Conservation (phyloP, 2,113 vertebrate genomes). For the Astur gentilis region DNA sequence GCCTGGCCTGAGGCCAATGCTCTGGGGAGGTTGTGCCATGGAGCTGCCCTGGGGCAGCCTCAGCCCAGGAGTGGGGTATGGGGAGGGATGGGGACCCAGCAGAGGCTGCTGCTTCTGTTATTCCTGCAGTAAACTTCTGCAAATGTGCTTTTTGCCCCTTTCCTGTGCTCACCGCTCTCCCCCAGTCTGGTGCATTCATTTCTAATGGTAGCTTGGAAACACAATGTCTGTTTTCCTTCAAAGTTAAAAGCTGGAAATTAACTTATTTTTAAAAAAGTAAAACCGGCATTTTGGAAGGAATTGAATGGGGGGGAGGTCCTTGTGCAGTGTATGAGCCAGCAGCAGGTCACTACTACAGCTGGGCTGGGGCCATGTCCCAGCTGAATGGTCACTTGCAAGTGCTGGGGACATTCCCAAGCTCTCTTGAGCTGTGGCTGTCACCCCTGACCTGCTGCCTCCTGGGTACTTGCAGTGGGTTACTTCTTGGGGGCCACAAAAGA, state of each 20-base stretch:
- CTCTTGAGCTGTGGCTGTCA: not conserved
- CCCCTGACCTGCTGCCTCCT: not conserved
- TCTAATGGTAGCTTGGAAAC: not conserved
- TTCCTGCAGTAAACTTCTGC: not conserved
- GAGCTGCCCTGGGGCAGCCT: not conserved
- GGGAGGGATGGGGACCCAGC: too few relatives aligned
- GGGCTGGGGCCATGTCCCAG: not conserved
- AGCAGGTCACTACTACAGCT: not conserved
- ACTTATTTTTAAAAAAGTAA: not conserved
- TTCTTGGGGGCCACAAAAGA: not conserved
- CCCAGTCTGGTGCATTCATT: not conserved
- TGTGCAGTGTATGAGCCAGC: not conserved
- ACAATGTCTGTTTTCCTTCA: not conserved
- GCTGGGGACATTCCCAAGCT: not conserved
- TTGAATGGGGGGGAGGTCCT: fast-evolving
- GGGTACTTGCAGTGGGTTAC: fast-evolving
- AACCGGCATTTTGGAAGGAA: not conserved
- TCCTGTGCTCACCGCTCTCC: not conserved
- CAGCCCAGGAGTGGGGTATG: not conserved
- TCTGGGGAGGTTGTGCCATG: not conserved
- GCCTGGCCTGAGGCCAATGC: not conserved
- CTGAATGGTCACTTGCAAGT: fast-evolving
- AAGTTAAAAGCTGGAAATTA: not conserved
- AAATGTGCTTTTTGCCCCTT: not conserved
- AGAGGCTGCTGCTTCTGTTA: not conserved